A percentile compares a stretch with the other conserved stretches of the same genome.
Evolutionary conservation across 2,113 vertebrate genomes (phyloP).

Genomic region (Anguilla japonica): DNA sequence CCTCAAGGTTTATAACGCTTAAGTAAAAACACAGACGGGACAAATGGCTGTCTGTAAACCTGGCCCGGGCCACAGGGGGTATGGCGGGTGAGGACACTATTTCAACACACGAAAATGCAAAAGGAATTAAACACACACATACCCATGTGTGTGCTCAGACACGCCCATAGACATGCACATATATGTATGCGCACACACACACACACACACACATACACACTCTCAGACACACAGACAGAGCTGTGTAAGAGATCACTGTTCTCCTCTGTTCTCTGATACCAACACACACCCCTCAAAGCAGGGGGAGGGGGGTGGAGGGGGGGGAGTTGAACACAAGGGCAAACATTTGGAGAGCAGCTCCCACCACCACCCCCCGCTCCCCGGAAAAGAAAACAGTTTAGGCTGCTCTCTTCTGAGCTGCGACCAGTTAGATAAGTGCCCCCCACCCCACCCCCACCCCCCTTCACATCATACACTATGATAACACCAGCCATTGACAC

Average conservation of each 20-base stretch:
- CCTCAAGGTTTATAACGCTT: neutral
- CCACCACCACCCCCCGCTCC: neutral
- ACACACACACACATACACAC: neutral
- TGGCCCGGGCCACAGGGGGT: neutral
- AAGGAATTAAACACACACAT: too few relatives aligned
- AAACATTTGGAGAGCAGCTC: neutral
- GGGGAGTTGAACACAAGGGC: neutral
- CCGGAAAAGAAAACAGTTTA: slow-evolving; percentile 31
- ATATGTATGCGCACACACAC: neutral
- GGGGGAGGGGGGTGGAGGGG: neutral
- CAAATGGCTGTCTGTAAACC: slow-evolving; percentile 1
- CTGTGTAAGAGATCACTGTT: slow-evolving; percentile 27
- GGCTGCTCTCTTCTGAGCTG: slow-evolving; percentile 1
- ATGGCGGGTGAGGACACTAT: neutral
- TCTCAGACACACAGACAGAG: too few relatives aligned
- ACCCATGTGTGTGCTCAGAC: too few relatives aligned
- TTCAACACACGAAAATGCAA: neutral
- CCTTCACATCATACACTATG: neutral
- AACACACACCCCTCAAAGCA: neutral
- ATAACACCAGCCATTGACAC: neutral
- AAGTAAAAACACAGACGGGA: neutral
- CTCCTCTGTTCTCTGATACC: neutral
- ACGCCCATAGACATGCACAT: neutral
- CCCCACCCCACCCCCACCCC: too few relatives aligned
- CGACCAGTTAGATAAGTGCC: neutral